Evolutionary conservation across 2,888 invertebrate genomes (phyloP).

Genomic region (Lampropteryx suffumata): DNA sequence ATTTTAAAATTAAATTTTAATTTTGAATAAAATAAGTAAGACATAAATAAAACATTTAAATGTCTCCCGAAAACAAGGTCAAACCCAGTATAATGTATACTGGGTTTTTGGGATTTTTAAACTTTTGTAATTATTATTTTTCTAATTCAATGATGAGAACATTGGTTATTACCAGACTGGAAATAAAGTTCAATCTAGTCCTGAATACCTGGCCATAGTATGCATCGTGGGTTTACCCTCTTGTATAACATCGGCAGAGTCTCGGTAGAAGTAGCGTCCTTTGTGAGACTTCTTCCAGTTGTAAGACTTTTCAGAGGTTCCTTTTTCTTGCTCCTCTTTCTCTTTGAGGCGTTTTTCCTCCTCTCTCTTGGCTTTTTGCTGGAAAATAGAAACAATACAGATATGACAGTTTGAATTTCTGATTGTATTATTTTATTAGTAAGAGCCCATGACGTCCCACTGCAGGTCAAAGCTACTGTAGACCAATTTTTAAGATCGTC

Average conservation of each 20-base stretch:
- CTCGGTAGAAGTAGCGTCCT: conserved; percentile 91
- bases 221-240: conserved; percentile 87
- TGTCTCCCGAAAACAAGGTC: too few relatives aligned
- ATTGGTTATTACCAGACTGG: neutral
- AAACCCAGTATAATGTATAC: too few relatives aligned
- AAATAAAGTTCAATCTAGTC: conserved; percentile 26
- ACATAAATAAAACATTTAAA: too few relatives aligned
- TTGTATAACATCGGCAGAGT: conserved; percentile 94
- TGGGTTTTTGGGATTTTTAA: too few relatives aligned
- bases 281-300: conserved; percentile 89
- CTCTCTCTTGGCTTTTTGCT: conserved; percentile 74
- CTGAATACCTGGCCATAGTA: conserved; percentile 67
- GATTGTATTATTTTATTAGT: too few relatives aligned
- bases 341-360: conserved; percentile 73
- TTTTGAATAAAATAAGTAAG: too few relatives aligned
- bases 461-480: too few relatives aligned
- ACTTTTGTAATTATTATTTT: too few relatives aligned
- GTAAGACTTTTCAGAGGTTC: conserved; percentile 78
- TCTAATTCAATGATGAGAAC: neutral
- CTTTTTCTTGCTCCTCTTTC: conserved; percentile 83
- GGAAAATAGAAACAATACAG: conserved; percentile 20
- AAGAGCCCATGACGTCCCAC: too few relatives aligned
- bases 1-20: too few relatives aligned
- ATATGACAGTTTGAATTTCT: too few relatives aligned
- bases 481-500: too few relatives aligned